phyloP scores from a whole-genome alignment of 2,797 vertebrate species.

The Epinephelus malabaricus region DNA sequence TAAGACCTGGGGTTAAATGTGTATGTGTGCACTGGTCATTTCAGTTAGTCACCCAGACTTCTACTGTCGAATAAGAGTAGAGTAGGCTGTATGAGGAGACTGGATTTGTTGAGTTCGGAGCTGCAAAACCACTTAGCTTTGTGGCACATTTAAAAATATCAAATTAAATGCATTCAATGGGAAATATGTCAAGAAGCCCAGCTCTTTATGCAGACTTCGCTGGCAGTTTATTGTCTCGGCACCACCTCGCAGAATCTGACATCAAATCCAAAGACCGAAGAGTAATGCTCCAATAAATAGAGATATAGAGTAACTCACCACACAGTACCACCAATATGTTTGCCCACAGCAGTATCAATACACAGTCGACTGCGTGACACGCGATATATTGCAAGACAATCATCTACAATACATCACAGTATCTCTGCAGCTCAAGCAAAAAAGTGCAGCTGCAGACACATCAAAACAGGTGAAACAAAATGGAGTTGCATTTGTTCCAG shows the following conservation, averaged over 20 bases:
- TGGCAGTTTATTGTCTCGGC: background rate
- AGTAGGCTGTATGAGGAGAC: background rate
- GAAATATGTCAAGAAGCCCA: background rate
- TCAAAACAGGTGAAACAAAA: background rate
- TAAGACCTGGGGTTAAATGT: background rate
- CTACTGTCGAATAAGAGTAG: background rate
- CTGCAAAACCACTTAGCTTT: background rate
- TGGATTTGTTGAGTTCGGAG: conserved; percentile 6
- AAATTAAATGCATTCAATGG: conserved; percentile 5
- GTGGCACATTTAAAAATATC: background rate
- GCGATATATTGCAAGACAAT: background rate
- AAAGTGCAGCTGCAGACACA: background rate
- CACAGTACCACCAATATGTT: background rate
- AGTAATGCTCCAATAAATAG: background rate
- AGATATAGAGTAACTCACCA: background rate
- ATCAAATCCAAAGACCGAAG: background rate
- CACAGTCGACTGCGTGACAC: background rate
- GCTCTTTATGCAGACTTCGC: background rate
- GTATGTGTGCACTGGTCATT: background rate
- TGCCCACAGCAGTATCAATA: background rate
- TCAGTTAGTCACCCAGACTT: background rate
- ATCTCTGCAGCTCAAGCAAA: no score
- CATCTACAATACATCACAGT: no score
- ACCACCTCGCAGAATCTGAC: background rate
- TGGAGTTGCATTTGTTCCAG: no score